phyloP scores from a whole-genome alignment of 1,140 invertebrate species.

The Dendroctonus ponderosae region DNA sequence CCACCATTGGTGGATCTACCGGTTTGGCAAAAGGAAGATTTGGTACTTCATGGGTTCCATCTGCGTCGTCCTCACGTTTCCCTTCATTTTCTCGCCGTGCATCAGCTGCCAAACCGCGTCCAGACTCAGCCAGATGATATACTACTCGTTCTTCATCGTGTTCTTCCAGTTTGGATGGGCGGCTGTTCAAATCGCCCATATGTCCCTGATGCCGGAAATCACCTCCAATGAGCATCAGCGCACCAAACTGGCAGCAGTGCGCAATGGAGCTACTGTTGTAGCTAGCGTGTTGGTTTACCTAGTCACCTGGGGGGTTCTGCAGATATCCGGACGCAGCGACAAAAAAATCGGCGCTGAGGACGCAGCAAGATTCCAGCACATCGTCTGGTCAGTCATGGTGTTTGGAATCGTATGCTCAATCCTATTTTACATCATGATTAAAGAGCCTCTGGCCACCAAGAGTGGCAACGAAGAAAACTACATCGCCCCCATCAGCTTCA shows the following conservation, averaged over 20 bases:
- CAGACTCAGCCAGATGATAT: constrained; percentile 76
- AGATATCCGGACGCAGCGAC: constrained; percentile 54
- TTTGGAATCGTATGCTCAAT: constrained; percentile 70
- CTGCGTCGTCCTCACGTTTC: constrained; percentile 78
- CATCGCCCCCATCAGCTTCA: constrained; percentile 38
- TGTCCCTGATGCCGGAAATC: constrained; percentile 77
- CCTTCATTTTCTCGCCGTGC: constrained; percentile 87
- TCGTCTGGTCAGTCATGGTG: constrained; percentile 71
- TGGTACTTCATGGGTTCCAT: constrained; percentile 89
- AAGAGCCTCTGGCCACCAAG: constrained; percentile 54
- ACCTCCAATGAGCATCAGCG: constrained; percentile 73
- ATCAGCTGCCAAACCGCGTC: constrained; percentile 66
- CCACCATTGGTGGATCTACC: constrained; percentile 61
- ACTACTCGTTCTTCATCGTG: constrained; percentile 85
- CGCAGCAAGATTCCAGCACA: constrained; percentile 72
- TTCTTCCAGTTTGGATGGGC: constrained; percentile 98
- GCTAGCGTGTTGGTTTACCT: constrained; percentile 66
- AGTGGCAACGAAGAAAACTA: constrained; percentile 45
- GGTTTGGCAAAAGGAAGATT: constrained; percentile 82
- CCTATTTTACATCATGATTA: constrained; percentile 76
- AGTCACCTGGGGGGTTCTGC: constrained; percentile 59
- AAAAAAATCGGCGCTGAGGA: constrained; percentile 67
- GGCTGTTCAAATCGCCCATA: constrained; percentile 89
- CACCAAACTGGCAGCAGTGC: constrained; percentile 80
- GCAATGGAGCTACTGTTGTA: constrained; percentile 69